Evolutionary conservation across 2,888 invertebrate species (phyloP).

Genomic region (Eupithecia subfuscata): DNA sequence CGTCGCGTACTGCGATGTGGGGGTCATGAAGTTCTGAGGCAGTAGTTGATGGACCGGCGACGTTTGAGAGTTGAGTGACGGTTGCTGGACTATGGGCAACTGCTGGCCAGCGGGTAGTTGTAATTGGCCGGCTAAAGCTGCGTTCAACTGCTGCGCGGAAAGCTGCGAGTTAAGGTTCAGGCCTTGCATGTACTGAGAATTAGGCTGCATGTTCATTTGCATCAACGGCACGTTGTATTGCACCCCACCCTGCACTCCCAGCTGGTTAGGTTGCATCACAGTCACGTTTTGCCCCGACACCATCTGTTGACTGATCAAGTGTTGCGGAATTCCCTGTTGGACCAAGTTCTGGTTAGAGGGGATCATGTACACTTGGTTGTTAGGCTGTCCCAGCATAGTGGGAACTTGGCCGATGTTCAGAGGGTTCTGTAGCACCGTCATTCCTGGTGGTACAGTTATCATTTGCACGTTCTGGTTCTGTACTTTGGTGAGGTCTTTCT

Average conservation of each 20-base stretch:
- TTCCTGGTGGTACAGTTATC: slow-evolving; percentile 78
- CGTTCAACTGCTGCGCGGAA: slow-evolving; percentile 77
- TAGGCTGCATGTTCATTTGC: slow-evolving; percentile 75
- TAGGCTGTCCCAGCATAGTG: slow-evolving; percentile 71
- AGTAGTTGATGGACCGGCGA: slow-evolving; percentile 70
- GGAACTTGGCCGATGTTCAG: slow-evolving; percentile 75
- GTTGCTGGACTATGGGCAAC: slow-evolving; percentile 74
- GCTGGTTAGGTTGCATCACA: slow-evolving; percentile 77
- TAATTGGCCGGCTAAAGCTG: slow-evolving; percentile 72
- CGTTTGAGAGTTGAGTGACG: slow-evolving; percentile 64
- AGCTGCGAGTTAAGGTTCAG: slow-evolving; percentile 74
- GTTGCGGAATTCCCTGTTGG: slow-evolving; percentile 66
- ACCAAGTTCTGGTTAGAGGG: slow-evolving; percentile 74
- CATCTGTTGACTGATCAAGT: slow-evolving; percentile 71
- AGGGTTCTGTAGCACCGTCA: slow-evolving; percentile 78
- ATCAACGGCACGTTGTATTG: slow-evolving; percentile 77
- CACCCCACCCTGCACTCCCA: slow-evolving; percentile 72
- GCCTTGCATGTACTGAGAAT: slow-evolving; percentile 75
- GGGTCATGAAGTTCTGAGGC: slow-evolving; percentile 69
- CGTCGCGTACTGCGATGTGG: slow-evolving; percentile 69
- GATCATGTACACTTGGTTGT: slow-evolving; percentile 80
- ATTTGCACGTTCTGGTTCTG: slow-evolving; percentile 79
- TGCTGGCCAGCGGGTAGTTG: slow-evolving; percentile 57
- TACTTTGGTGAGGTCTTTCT: slow-evolving; percentile 71
- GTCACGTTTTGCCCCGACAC: slow-evolving; percentile 76